Evolutionary conservation across 2,797 vertebrate genomes (phyloP).

Genomic region (Myotis myotis): DNA sequence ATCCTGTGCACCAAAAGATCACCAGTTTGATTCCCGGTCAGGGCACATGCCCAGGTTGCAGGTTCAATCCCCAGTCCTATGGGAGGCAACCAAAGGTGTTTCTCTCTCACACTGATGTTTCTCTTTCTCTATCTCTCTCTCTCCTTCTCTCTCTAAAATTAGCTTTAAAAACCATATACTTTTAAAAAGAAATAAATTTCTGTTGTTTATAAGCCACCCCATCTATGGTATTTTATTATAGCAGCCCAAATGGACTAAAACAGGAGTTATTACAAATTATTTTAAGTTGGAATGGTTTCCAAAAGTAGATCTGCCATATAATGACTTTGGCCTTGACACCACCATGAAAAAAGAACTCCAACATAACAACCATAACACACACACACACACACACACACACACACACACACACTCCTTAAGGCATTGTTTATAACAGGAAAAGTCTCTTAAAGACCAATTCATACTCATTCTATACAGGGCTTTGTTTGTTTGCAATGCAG

Average conservation of each 20-base stretch:
- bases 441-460: background rate
- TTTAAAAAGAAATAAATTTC: background rate
- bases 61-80: no score
- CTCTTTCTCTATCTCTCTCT: no score
- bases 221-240: background rate
- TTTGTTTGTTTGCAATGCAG: slow-evolving; percentile 19
- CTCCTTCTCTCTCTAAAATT: no score
- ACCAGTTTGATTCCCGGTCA: no score
- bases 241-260: background rate
- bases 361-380: background rate
- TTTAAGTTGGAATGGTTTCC: slow-evolving; percentile 38
- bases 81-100: no score
- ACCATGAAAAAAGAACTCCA: background rate
- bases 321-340: background rate
- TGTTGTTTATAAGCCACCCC: background rate
- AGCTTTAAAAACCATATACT: no score
- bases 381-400: background rate
- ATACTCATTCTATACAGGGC: background rate
- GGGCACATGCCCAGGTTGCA: no score
- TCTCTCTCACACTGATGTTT: no score
- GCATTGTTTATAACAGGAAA: slow-evolving; percentile 40
- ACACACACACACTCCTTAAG: background rate
- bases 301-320: background rate
- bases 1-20: no score
- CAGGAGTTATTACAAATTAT: background rate